A percentile compares a stretch with the other conserved stretches of the same genome.
phyloP scores from a whole-genome alignment of 2,888 invertebrate species.

The Sinhomidia bicolor region DNA sequence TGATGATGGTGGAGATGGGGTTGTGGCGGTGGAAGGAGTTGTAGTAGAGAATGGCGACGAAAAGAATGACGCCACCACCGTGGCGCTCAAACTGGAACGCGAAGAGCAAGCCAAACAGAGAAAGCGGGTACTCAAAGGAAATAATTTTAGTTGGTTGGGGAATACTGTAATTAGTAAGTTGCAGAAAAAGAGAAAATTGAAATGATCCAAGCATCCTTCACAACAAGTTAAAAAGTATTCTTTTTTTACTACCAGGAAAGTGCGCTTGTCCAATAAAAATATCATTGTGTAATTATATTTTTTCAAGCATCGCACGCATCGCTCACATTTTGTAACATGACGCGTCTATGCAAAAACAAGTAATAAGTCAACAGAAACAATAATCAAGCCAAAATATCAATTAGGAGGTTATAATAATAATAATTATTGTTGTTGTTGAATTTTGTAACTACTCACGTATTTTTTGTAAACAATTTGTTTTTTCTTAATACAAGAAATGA shows the following conservation, averaged over 20 bases:
- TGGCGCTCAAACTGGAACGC: conserved; percentile 12
- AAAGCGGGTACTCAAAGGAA: conserved; percentile 69
- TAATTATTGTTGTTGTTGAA: too few species aligned
- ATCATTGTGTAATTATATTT: neutral
- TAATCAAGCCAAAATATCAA: too few species aligned
- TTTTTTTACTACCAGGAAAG: neutral
- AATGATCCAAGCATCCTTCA: conserved; percentile 7
- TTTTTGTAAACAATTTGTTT: too few species aligned
- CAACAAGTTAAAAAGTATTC: neutral
- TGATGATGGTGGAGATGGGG: neutral
- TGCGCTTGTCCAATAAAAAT: neutral
- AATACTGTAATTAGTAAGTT: conserved; percentile 76
- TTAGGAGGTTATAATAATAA: too few species aligned
- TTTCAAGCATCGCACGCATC: too few species aligned
- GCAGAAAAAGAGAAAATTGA: conserved; percentile 73
- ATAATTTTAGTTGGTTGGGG: conserved; percentile 78
- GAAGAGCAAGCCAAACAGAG: conserved; percentile 32
- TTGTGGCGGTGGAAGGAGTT: neutral
- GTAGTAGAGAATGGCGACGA: conserved; percentile 10
- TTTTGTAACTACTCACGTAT: too few species aligned
- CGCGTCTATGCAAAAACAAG: too few species aligned
- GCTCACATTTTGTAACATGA: too few species aligned
- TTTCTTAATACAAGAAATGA: too few species aligned
- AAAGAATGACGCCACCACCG: conserved; percentile 30
- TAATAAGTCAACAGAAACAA: too few species aligned